Conservation (phyloP, 2,888 invertebrate genomes). For the Caenorhabditis afra region DNA sequence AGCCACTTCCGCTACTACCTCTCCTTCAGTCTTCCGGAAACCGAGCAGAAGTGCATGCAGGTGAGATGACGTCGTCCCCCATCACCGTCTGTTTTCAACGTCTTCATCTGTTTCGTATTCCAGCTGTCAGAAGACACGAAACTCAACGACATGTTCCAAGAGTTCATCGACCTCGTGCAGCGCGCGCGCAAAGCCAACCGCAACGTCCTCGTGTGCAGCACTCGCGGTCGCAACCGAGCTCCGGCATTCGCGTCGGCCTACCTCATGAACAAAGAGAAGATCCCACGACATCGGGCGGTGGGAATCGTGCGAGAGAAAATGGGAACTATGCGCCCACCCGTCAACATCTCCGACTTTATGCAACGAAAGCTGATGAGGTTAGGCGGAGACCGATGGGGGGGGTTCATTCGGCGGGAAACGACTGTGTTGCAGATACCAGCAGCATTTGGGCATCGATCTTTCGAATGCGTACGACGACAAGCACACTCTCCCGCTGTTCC, state of each 20-base stretch:
- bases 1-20: slow-evolving; percentile 75
- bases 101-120: not conserved
- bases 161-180: slow-evolving; percentile 71
- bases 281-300: slow-evolving; percentile 72
- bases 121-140: slow-evolving; percentile 50
- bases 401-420: too few species aligned
- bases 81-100: too few species aligned
- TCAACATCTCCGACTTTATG: slow-evolving; percentile 75
- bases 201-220: slow-evolving; percentile 75
- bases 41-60: slow-evolving; percentile 60
- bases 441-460: slow-evolving; percentile 54
- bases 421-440: slow-evolving; percentile 61
- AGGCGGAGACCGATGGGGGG: not conserved
- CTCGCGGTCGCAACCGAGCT: slow-evolving; percentile 75
- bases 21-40: slow-evolving; percentile 69
- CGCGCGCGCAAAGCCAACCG: slow-evolving; percentile 66
- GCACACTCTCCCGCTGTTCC: slow-evolving; percentile 64
- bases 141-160: slow-evolving; percentile 60
- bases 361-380: slow-evolving; percentile 77
- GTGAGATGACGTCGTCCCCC: slow-evolving; percentile 5
- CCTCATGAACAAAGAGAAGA: slow-evolving; percentile 71
- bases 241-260: slow-evolving; percentile 78
- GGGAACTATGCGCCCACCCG: slow-evolving; percentile 74
- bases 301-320: slow-evolving; percentile 68
- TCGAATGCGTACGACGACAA: slow-evolving; percentile 57